Conservation (phyloP, 1,140 invertebrate genomes). For the Conus ventricosus region DNA sequence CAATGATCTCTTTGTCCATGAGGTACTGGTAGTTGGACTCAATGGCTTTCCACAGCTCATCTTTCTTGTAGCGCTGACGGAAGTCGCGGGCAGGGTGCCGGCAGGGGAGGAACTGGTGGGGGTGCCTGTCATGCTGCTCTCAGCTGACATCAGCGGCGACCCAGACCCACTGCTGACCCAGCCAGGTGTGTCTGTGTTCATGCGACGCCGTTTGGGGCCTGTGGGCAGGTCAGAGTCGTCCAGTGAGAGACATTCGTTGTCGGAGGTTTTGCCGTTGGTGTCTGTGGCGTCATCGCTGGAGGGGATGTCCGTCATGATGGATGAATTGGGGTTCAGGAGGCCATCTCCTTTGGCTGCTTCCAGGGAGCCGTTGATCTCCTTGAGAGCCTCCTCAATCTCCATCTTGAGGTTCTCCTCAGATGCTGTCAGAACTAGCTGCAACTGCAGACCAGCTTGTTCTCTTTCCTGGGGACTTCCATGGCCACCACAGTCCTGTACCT, state of each 20-base stretch:
- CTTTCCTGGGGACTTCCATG: background rate
- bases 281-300: background rate
- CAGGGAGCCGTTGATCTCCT: slow-evolving; percentile 10
- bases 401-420: slow-evolving; percentile 30
- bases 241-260: background rate
- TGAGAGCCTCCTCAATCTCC: slow-evolving; percentile 28
- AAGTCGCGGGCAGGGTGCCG: slow-evolving; percentile 53
- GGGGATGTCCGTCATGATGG: background rate
- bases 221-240: slow-evolving; percentile 49
- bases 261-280: background rate
- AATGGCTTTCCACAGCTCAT: slow-evolving; percentile 92
- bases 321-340: background rate
- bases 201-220: slow-evolving; percentile 56
- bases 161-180: slow-evolving; percentile 58
- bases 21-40: slow-evolving; percentile 91
- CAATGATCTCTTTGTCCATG: slow-evolving; percentile 94
- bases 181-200: slow-evolving; percentile 52
- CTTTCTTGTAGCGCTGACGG: slow-evolving; percentile 69
- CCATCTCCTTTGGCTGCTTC: background rate
- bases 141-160: slow-evolving; percentile 51
- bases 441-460: background rate
- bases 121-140: slow-evolving; percentile 52
- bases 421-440: slow-evolving; percentile 5
- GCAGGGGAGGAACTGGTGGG: slow-evolving; percentile 50
- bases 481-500: background rate